Percentiles rank a stretch among this genome's conserved stretches.
These are phyloP conservation scores for Holothuria scabra DNA, from an alignment of 53 echinoderm and acorn worm species.

Conservation along the genomic window DNA sequence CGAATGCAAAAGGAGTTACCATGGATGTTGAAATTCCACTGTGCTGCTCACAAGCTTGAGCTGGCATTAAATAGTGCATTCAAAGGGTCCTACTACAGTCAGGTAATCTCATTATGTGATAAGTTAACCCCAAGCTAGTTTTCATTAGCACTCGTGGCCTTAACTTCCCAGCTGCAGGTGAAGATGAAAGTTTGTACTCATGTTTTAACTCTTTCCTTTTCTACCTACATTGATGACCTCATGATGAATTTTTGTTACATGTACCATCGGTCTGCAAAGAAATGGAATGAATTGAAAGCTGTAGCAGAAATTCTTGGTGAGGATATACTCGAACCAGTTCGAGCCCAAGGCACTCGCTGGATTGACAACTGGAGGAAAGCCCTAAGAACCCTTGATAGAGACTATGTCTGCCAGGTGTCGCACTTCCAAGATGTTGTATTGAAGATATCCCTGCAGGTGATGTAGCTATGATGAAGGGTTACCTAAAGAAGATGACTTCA, in stretches of 20 bases:
- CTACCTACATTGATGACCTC: not conserved
- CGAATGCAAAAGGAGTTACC: constrained; percentile 24
- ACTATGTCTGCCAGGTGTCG: constrained; percentile 21
- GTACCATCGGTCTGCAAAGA: constrained; percentile 55
- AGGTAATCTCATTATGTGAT: constrained; percentile 7
- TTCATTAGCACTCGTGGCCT: not conserved
- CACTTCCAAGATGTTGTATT: constrained; percentile 50
- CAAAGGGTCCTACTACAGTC: constrained; percentile 45
- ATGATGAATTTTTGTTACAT: constrained; percentile 31
- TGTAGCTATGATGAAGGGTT: constrained; percentile 64
- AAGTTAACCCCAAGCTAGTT: not conserved
- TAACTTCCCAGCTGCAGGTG: not conserved
- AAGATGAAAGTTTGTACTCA: not conserved
- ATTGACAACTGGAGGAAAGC: constrained; percentile 59
- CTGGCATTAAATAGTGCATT: constrained; percentile 54
- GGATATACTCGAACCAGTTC: constrained; percentile 55
- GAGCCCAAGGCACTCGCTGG: constrained; percentile 66
- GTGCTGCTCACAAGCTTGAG: constrained; percentile 45
- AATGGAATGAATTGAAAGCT: constrained; percentile 55
- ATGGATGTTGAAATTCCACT: constrained; percentile 63
- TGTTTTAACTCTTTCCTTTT: not conserved
- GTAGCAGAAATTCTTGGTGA: constrained; percentile 35
- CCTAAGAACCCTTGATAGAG: constrained; percentile 40
- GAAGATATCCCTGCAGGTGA: constrained; percentile 41
- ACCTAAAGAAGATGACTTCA: constrained; percentile 48